Percentiles rank a stretch among this genome's conserved stretches.
Conservation (phyloP, 2,797 vertebrate genomes). For the Crossoptilon crossoptilon region DNA sequence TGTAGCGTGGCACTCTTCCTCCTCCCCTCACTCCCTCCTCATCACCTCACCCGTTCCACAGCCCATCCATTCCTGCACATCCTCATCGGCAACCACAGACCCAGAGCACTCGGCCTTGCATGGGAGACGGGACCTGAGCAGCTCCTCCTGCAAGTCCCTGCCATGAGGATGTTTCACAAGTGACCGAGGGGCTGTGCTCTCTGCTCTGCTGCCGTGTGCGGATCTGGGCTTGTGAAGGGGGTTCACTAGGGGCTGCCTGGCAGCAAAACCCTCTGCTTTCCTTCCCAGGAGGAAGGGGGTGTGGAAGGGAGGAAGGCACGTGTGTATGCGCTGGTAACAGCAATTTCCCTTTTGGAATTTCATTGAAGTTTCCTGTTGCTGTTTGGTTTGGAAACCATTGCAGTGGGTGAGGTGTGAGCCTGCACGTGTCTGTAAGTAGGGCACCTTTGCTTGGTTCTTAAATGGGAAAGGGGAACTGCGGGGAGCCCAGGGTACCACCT, state of each 20-base stretch:
- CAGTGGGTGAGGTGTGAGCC: not conserved
- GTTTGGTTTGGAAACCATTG: constrained; percentile 51
- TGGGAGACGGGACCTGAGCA: constrained; percentile 32
- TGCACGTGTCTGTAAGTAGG: not conserved
- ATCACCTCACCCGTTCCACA: not conserved
- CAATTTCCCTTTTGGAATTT: constrained; percentile 50
- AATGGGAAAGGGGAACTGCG: not conserved
- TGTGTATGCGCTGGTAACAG: constrained; percentile 40
- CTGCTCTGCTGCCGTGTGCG: fast-evolving
- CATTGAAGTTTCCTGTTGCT: constrained; percentile 61
- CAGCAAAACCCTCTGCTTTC: not conserved
- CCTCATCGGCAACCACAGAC: constrained; percentile 22
- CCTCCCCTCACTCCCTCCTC: constrained; percentile 28
- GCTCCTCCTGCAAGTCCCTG: not conserved
- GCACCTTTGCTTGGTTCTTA: not conserved
- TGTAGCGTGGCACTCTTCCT: constrained; percentile 8
- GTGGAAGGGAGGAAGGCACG: constrained; percentile 37
- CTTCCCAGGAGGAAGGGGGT: not conserved
- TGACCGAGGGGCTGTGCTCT: not conserved
- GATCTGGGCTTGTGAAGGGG: not conserved
- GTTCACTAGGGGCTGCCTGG: not conserved
- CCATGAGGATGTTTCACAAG: not conserved
- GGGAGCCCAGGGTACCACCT: not conserved
- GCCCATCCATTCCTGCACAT: constrained; percentile 45
- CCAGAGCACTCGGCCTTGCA: constrained; percentile 16